These are phyloP conservation scores for Balaeniceps rex DNA, from an alignment of 2,113 vertebrate species.

Conservation along the genomic window DNA sequence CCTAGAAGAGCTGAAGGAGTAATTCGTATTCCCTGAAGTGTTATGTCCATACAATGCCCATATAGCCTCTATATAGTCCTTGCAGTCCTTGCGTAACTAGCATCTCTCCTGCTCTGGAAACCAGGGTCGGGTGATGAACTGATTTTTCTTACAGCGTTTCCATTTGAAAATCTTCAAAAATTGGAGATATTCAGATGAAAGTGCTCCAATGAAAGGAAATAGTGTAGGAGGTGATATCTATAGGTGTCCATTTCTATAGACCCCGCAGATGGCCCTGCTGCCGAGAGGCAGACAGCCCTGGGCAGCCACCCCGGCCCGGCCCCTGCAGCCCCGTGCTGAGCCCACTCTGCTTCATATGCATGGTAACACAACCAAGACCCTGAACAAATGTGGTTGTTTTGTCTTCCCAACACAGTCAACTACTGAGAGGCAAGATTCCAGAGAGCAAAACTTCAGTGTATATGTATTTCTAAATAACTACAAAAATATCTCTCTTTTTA, in stretches of 20 bases:
- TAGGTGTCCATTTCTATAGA: not conserved
- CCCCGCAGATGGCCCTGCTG: not conserved
- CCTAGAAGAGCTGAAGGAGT: not conserved
- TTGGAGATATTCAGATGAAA: too few relatives aligned
- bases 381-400: not conserved
- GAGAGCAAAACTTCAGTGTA: not conserved
- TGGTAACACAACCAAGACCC: not conserved
- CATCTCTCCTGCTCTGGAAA: not conserved
- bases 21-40: not conserved
- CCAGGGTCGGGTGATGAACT: too few relatives aligned
- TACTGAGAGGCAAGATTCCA: not conserved
- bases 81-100: not conserved
- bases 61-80: rapidly evolving
- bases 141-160: not conserved
- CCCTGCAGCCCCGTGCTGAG: not conserved
- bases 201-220: not conserved
- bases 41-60: not conserved
- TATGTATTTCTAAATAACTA: not conserved
- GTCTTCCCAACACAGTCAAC: not conserved
- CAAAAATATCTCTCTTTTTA: not conserved
- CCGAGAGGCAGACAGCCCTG: not conserved
- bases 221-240: not conserved
- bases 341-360: rapidly evolving
- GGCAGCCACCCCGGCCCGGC: not conserved
- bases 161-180: not conserved